Conservation (phyloP, 2,113 vertebrate genomes). For the Halcyon senegalensis region DNA sequence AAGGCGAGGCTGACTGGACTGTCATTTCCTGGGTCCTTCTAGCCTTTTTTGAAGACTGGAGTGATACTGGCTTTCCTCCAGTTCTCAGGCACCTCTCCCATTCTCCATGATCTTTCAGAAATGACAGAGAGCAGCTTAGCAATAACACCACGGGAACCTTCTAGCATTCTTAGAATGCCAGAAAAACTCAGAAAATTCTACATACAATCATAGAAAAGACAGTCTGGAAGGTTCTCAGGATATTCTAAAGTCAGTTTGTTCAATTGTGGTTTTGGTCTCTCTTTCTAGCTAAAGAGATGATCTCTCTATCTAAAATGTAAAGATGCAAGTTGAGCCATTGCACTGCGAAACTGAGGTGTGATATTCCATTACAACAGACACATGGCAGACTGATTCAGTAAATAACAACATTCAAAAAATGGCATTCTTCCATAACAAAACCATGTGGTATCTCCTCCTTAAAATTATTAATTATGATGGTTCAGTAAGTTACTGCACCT, state of each 20-base stretch:
- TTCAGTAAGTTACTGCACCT: neutral
- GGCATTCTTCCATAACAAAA: neutral
- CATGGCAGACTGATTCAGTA: neutral
- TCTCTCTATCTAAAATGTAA: neutral
- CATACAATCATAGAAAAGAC: neutral
- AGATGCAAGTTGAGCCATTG: accelerated
- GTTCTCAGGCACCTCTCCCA: too few species aligned
- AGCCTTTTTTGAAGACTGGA: too few species aligned
- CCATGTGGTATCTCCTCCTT: neutral
- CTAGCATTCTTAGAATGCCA: neutral
- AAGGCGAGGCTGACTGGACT: too few species aligned
- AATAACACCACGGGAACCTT: neutral
- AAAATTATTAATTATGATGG: neutral
- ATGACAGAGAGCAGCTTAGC: too few species aligned
- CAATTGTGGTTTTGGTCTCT: neutral
- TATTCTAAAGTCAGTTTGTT: neutral
- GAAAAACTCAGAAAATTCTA: neutral
- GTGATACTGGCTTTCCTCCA: too few species aligned
- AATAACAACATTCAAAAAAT: neutral
- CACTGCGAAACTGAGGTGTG: neutral
- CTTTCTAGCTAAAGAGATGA: neutral
- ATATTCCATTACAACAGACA: neutral
- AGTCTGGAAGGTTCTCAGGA: neutral
- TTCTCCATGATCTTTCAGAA: too few species aligned
- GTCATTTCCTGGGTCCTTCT: too few species aligned